Conservation (phyloP, 2,113 vertebrate genomes). For the Nothobranchius kuhntae region DNA sequence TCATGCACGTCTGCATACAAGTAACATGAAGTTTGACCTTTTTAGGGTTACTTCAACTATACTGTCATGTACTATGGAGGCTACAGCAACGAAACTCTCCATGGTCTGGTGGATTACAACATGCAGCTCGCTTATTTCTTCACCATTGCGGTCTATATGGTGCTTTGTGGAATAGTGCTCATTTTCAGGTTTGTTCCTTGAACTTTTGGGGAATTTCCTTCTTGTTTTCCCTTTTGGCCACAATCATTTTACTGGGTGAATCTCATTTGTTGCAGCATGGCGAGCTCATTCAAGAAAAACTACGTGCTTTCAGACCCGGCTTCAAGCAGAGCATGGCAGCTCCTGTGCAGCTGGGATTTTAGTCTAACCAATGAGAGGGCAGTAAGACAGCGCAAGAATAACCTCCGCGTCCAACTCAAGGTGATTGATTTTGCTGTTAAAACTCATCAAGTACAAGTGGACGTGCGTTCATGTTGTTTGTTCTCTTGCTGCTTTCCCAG, state of each 20-base stretch:
- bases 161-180: slow-evolving; percentile 85
- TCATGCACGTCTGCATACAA: too few species aligned
- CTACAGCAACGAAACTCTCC: slow-evolving; percentile 79
- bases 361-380: slow-evolving; percentile 86
- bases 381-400: slow-evolving; percentile 87
- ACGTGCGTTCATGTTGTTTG: slow-evolving; percentile 1
- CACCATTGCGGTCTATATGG: slow-evolving; percentile 84
- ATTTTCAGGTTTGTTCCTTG: slow-evolving; percentile 83
- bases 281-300: slow-evolving; percentile 85
- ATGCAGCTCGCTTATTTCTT: slow-evolving; percentile 96
- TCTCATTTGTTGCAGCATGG: slow-evolving; percentile 81
- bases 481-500: slow-evolving; percentile 66
- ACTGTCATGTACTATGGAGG: slow-evolving; percentile 90
- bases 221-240: too few species aligned
- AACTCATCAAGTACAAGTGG: neutral
- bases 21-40: neutral
- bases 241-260: neutral
- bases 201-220: neutral
- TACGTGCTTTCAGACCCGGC: slow-evolving; percentile 72
- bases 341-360: slow-evolving; percentile 94
- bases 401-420: slow-evolving; percentile 88
- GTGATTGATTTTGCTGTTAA: slow-evolving; percentile 59
- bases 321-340: slow-evolving; percentile 81
- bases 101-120: slow-evolving; percentile 77
- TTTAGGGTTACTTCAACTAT: slow-evolving; percentile 78